Percentiles rank a stretch among this genome's conserved stretches.
Conservation (phyloP, 2,888 invertebrate genomes). For the Metellina segmentata region DNA sequence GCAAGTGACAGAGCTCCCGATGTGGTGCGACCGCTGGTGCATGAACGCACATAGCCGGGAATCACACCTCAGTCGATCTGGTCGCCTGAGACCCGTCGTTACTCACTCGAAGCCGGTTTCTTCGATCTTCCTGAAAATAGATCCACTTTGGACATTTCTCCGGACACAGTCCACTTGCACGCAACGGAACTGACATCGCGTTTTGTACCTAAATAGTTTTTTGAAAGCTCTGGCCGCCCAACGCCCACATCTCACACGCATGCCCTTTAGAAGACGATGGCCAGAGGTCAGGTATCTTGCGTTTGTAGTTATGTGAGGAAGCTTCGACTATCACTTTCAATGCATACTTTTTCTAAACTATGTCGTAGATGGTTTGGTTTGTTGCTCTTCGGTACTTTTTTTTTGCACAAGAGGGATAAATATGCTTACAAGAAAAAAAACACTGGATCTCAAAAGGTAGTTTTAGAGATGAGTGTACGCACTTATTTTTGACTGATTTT, state of each 20-base stretch:
- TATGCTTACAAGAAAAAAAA: too few species aligned
- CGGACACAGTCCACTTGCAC: constrained; percentile 30
- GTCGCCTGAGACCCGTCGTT: constrained; percentile 45
- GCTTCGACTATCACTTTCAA: too few species aligned
- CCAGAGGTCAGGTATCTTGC: background rate
- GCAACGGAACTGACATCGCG: constrained; percentile 8
- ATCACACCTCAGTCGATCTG: constrained; percentile 73
- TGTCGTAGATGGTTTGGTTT: too few species aligned
- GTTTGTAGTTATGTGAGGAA: too few species aligned
- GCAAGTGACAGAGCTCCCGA: constrained; percentile 15
- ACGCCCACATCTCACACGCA: constrained; percentile 21
- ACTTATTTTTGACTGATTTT: too few species aligned
- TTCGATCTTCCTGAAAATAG: background rate
- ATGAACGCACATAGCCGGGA: constrained; percentile 74
- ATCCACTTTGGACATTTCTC: constrained; percentile 4
- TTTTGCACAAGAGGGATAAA: too few species aligned
- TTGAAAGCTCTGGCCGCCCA: background rate
- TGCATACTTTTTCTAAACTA: too few species aligned
- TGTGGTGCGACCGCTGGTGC: constrained; percentile 41
- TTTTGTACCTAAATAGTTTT: constrained; percentile 29
- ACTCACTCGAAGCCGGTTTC: constrained; percentile 41
- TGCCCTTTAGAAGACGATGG: background rate
- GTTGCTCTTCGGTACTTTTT: too few species aligned
- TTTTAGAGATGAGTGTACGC: too few species aligned
- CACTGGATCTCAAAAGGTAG: too few species aligned